Conservation (phyloP, 2,113 vertebrate species). For the Aix galericulata region DNA sequence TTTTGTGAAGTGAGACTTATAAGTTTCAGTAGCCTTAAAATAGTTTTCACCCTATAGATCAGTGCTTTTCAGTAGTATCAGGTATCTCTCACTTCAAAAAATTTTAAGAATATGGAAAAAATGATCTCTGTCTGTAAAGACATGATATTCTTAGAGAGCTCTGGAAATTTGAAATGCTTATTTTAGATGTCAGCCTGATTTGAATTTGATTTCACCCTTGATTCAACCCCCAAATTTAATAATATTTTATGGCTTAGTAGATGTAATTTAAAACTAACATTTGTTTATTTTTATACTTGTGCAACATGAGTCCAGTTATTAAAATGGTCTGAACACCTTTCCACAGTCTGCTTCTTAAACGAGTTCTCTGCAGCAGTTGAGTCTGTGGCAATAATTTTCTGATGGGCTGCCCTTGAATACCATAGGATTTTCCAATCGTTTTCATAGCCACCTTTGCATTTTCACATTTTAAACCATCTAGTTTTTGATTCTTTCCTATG, state of each 20-base stretch:
- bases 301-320: neutral
- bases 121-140: neutral
- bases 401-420: neutral
- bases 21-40: neutral
- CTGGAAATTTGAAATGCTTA: neutral
- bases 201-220: neutral
- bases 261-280: neutral
- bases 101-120: neutral
- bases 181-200: rapidly evolving
- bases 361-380: neutral
- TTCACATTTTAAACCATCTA: neutral
- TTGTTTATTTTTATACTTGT: neutral
- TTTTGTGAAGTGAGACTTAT: neutral
- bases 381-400: neutral
- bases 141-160: neutral
- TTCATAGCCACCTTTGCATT: neutral
- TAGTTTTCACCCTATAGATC: neutral
- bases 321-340: neutral
- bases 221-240: neutral
- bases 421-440: rapidly evolving
- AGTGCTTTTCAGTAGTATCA: neutral
- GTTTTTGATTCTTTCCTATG: neutral
- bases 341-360: neutral
- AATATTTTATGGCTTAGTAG: neutral
- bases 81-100: neutral